A percentile compares a stretch with the other conserved stretches of the same genome.
Evolutionary conservation across 1,140 invertebrate genomes (phyloP).

Genomic region (Drosophila azteca): DNA sequence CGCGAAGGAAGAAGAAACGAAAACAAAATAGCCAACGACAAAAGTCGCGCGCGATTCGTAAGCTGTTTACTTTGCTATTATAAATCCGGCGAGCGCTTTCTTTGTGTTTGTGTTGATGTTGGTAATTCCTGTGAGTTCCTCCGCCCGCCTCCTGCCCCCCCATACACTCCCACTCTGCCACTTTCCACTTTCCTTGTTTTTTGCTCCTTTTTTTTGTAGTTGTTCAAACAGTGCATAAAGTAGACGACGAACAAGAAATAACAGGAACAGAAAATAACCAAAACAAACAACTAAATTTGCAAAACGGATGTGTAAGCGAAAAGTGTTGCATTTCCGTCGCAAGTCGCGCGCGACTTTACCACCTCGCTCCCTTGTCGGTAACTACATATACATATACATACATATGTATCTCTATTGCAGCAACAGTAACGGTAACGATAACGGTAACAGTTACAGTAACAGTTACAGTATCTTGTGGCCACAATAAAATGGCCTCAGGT

Average conservation of each 20-base stretch:
- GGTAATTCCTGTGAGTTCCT: conserved; percentile 37
- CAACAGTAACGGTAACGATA: too few relatives aligned
- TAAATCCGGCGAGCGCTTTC: conserved; percentile 65
- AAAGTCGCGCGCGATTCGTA: conserved; percentile 64
- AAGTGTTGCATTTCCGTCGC: conserved; percentile 75
- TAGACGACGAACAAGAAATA: conserved; percentile 32
- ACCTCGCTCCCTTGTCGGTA: conserved; percentile 1
- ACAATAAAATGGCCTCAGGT: conserved; percentile 24
- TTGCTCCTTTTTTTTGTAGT: conserved; percentile 41
- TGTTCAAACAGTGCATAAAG: conserved; percentile 50
- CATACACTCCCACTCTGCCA: neutral
- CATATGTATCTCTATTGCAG: too few relatives aligned
- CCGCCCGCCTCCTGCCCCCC: conserved; percentile 8
- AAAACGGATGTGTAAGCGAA: conserved; percentile 66
- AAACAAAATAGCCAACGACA: conserved; percentile 28
- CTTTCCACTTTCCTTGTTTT: conserved; percentile 12
- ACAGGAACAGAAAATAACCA: conserved; percentile 36
- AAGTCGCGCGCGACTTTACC: too few relatives aligned
- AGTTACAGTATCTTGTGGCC: too few relatives aligned
- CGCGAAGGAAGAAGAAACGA: neutral
- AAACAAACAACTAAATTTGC: conserved; percentile 56
- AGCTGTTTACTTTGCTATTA: conserved; percentile 79
- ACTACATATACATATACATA: too few relatives aligned
- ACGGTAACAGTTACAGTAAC: too few relatives aligned
- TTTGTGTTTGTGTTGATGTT: conserved; percentile 72